Percentiles rank a stretch among this genome's conserved stretches.
Evolutionary conservation across 2,888 invertebrate species (phyloP).

Genomic region (Pilophorus perplexus): DNA sequence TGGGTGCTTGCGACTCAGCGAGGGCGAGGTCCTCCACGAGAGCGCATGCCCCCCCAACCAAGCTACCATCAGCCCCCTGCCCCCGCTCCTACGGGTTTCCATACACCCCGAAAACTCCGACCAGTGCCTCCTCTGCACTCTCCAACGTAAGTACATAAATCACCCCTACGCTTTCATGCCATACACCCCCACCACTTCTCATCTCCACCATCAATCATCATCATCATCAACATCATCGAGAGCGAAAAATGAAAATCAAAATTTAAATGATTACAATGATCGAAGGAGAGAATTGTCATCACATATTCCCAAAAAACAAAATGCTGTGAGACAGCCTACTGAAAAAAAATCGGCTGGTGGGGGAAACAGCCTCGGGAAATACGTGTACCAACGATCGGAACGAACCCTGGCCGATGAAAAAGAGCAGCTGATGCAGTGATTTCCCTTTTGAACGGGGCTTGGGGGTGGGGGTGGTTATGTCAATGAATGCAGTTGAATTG

Average conservation of each 20-base stretch:
- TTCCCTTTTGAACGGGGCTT: too few relatives aligned
- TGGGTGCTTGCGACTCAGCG: slow-evolving; percentile 4
- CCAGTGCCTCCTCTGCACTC: slow-evolving; percentile 37
- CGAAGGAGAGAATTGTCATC: neutral
- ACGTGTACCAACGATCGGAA: too few relatives aligned
- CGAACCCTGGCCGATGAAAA: too few relatives aligned
- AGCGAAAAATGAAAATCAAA: neutral
- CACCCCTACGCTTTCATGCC: slow-evolving; percentile 1
- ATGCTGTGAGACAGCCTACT: neutral
- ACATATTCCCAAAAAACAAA: neutral
- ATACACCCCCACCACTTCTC: slow-evolving; percentile 1
- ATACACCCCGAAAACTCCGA: neutral
- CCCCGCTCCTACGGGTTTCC: neutral
- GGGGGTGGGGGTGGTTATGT: too few relatives aligned
- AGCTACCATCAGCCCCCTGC: neutral
- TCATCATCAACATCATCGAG: slow-evolving; percentile 9
- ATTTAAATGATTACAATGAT: neutral
- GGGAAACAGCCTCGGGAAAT: too few relatives aligned
- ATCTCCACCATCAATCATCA: slow-evolving; percentile 17
- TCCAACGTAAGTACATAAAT: slow-evolving; percentile 34
- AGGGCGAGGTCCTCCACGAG: slow-evolving; percentile 12
- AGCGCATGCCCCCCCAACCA: slow-evolving; percentile 17
- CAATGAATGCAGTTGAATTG: too few relatives aligned
- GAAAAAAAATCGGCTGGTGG: slow-evolving; percentile 1
- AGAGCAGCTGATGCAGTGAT: too few relatives aligned